Conservation (phyloP, 2,797 vertebrate species). For the Aulostomus chinensis region DNA sequence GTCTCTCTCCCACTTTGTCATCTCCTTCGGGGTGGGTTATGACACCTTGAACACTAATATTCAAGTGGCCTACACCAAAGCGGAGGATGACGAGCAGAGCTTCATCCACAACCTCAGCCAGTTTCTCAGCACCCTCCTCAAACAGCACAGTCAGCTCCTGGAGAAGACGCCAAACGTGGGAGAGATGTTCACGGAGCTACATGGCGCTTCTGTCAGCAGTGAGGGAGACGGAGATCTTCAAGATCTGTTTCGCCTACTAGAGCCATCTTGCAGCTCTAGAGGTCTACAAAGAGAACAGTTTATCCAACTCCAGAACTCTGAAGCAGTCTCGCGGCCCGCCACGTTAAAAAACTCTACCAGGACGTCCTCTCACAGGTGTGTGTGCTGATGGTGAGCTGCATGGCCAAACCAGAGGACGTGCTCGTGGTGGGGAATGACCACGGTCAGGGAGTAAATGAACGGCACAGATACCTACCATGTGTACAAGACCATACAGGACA, state of each 20-base stretch:
- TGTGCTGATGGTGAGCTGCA: conserved; percentile 97
- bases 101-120: conserved; percentile 98
- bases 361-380: conserved; percentile 97
- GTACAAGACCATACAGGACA: conserved; percentile 99
- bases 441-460: conserved; percentile 98
- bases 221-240: conserved; percentile 98
- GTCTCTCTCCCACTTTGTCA: no score
- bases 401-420: conserved; percentile 98
- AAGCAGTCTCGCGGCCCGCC: conserved; percentile 94
- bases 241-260: conserved; percentile 98
- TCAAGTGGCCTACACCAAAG: conserved; percentile 92
- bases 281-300: conserved; percentile 94
- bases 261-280: conserved; percentile 97
- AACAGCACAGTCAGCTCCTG: conserved; percentile 94
- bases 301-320: conserved; percentile 92
- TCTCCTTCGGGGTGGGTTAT: no score
- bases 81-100: conserved; percentile 97
- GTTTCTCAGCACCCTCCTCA: conserved; percentile 96
- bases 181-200: conserved; percentile 93
- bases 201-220: conserved; percentile 97
- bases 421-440: conserved; percentile 99
- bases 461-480: conserved; percentile 98
- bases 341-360: conserved; percentile 91
- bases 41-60: conserved; percentile 97
- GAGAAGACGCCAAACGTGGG: conserved; percentile 93